Percentiles rank a stretch among this genome's conserved stretches.
phyloP scores from a whole-genome alignment of 1,140 invertebrate genomes.

The Bombus affinis region DNA sequence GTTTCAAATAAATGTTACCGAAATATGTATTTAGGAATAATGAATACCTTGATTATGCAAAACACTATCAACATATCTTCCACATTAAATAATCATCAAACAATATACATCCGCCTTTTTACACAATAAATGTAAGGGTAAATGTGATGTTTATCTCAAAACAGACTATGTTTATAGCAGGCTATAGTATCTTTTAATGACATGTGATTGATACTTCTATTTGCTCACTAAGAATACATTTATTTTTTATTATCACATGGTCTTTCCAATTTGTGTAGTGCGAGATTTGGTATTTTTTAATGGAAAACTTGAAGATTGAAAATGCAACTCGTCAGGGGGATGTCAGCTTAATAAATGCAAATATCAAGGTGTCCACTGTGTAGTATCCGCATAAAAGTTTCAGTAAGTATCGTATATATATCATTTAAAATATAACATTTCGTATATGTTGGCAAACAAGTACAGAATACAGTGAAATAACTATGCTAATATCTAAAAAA shows the following conservation, averaged over 20 bases:
- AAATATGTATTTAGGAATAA: conserved; percentile 17
- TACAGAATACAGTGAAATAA: conserved; percentile 15
- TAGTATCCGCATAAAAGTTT: conserved; percentile 61
- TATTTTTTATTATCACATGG: conserved; percentile 62
- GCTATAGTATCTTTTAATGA: conserved; percentile 21
- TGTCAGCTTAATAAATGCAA: conserved; percentile 66
- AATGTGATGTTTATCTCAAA: conserved; percentile 10
- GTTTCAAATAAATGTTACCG: conserved; percentile 7
- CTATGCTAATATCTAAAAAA: conserved; percentile 26
- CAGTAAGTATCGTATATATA: conserved; percentile 66
- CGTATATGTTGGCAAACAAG: conserved; percentile 33
- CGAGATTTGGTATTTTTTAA: conserved; percentile 69
- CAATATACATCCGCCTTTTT: conserved; percentile 70
- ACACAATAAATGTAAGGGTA: conserved; percentile 50
- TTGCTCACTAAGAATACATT: conserved; percentile 30
- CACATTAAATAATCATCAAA: conserved; percentile 64
- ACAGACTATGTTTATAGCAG: conserved; percentile 8
- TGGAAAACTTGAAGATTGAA: conserved; percentile 66
- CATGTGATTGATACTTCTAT: conserved; percentile 38
- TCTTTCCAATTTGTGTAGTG: conserved; percentile 71
- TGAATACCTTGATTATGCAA: conserved; percentile 30
- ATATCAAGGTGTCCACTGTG: conserved; percentile 66
- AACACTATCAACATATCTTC: conserved; percentile 48
- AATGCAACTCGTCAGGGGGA: conserved; percentile 62
- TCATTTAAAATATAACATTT: conserved; percentile 54